Evolutionary conservation across 2,113 vertebrate species (phyloP).

Genomic region (Nansenia antarctica): DNA sequence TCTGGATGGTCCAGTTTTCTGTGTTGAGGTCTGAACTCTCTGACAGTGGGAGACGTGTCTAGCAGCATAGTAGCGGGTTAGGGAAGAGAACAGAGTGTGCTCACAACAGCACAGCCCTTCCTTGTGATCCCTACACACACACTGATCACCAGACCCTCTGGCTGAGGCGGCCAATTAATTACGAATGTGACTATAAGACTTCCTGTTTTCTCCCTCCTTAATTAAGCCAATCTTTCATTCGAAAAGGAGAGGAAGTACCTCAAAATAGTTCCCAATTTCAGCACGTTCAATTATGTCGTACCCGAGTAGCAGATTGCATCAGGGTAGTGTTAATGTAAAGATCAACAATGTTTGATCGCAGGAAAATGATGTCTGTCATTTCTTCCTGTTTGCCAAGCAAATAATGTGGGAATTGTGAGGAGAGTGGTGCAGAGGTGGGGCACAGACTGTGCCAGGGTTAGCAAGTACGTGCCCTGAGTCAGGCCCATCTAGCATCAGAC

Average conservation of each 20-base stretch:
- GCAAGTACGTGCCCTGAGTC: slow-evolving; percentile 76
- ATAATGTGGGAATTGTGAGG: slow-evolving; percentile 78
- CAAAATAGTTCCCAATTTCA: slow-evolving; percentile 77
- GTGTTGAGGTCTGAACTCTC: no score
- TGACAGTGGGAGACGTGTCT: no score
- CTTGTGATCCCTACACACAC: slow-evolving; percentile 48
- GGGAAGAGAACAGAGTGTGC: neutral
- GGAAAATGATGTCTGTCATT: slow-evolving; percentile 80
- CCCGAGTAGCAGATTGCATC: slow-evolving; percentile 73
- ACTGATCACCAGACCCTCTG: slow-evolving; percentile 71
- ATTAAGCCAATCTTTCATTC: slow-evolving; percentile 77
- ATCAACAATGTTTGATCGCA: slow-evolving; percentile 75
- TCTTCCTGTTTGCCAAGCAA: slow-evolving; percentile 75
- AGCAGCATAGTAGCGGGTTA: no score
- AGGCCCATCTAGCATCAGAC: slow-evolving; percentile 65
- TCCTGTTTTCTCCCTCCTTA: slow-evolving; percentile 81
- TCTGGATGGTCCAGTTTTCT: no score
- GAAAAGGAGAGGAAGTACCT: slow-evolving; percentile 78
- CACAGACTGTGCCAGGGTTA: slow-evolving; percentile 37
- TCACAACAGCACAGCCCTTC: slow-evolving; percentile 45
- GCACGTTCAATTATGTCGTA: slow-evolving; percentile 73
- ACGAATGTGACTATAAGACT: slow-evolving; percentile 78
- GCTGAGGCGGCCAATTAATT: slow-evolving; percentile 79
- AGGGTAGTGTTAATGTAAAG: slow-evolving; percentile 63
- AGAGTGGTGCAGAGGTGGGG: slow-evolving; percentile 45